Evolutionary conservation across 1,140 invertebrate species (phyloP).

Genomic region (Pseudobourletiella spinata): DNA sequence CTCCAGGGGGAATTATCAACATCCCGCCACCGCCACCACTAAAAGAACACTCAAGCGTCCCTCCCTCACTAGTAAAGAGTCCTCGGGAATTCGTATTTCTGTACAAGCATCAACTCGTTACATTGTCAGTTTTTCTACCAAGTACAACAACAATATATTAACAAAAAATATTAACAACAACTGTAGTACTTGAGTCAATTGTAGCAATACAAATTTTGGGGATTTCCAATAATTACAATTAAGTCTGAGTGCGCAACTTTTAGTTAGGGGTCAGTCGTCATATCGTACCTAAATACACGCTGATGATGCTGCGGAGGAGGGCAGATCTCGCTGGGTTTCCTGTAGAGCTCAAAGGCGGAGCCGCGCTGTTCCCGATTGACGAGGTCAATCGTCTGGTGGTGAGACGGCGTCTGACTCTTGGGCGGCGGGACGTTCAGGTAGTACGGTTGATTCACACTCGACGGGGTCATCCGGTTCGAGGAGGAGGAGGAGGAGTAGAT

Average conservation of each 20-base stretch:
- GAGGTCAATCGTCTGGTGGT: slow-evolving; percentile 55
- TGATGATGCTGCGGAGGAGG: slow-evolving; percentile 8
- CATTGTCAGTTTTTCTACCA: neutral
- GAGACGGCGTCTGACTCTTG: neutral
- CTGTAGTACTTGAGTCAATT: too few relatives aligned
- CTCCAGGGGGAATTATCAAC: slow-evolving; percentile 67
- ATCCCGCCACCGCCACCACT: neutral
- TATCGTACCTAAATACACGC: neutral
- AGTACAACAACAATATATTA: neutral
- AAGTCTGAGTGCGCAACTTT: too few relatives aligned
- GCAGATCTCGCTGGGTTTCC: slow-evolving; percentile 54
- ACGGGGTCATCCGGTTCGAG: too few relatives aligned
- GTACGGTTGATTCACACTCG: slow-evolving; percentile 46
- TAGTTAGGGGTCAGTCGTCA: too few relatives aligned
- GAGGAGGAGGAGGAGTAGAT: slow-evolving; percentile 36
- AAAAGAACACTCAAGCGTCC: neutral
- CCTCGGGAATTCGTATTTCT: neutral
- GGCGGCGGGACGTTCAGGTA: slow-evolving; percentile 52
- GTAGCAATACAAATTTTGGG: too few relatives aligned
- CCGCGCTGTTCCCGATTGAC: slow-evolving; percentile 79
- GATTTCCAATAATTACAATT: too few relatives aligned
- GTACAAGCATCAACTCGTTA: neutral
- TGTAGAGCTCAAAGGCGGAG: slow-evolving; percentile 90
- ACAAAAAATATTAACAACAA: too few relatives aligned
- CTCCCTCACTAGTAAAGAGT: neutral